phyloP scores from a whole-genome alignment of 2,797 vertebrate genomes.

The Platyrinchus mystaceus region DNA sequence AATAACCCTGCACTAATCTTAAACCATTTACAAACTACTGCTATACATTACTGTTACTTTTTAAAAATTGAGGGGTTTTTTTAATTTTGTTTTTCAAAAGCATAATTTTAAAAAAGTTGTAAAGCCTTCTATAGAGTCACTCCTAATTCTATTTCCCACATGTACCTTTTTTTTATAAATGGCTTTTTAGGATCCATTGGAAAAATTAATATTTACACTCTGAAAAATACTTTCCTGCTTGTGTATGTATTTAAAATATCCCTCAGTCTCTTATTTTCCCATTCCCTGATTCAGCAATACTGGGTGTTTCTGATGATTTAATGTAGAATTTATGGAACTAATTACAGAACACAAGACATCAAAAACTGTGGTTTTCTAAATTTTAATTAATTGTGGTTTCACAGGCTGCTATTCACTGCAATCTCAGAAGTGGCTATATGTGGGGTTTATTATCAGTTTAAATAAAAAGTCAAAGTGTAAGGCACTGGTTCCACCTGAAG shows the following conservation, averaged over 20 bases:
- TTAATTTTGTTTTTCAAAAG: background rate
- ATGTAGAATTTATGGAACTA: conserved; percentile 23
- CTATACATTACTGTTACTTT: background rate
- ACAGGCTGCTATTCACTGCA: background rate
- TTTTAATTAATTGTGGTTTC: conserved; percentile 27
- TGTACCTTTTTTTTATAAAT: background rate
- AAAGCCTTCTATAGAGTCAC: background rate
- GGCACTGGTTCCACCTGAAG: background rate
- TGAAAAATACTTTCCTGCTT: background rate
- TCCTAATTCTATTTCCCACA: background rate
- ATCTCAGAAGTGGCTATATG: conserved; percentile 48
- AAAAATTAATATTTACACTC: background rate
- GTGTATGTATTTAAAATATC: background rate
- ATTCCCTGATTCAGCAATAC: background rate
- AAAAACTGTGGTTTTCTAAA: conserved; percentile 49
- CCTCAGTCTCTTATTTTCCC: background rate
- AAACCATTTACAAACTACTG: background rate
- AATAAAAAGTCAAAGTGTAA: background rate
- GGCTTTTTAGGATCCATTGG: background rate
- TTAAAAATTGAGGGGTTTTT: background rate
- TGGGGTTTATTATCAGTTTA: conserved; percentile 14
- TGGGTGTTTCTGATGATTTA: conserved; percentile 27
- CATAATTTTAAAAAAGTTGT: background rate
- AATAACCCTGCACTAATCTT: background rate
- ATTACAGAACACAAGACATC: conserved; percentile 20